Percentiles rank a stretch among this genome's conserved stretches.
These are phyloP conservation scores for Crypturellus undulatus DNA, from an alignment of 2,113 vertebrate species.

Conservation along the genomic window DNA sequence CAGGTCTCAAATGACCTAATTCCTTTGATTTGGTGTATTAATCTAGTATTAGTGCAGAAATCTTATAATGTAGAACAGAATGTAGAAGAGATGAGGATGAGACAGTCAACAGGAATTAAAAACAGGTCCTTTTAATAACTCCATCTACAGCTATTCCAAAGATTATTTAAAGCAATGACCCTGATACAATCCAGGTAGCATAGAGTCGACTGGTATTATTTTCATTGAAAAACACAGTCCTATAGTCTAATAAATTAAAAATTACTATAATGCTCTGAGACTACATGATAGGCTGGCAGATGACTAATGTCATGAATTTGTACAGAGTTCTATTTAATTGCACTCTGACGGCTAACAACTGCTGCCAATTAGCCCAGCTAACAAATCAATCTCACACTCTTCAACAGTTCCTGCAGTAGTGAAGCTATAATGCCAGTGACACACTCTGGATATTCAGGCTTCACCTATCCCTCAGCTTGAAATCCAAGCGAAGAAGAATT, in stretches of 20 bases:
- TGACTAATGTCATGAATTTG: slow-evolving; percentile 23
- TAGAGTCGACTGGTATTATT: not conserved
- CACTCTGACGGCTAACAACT: slow-evolving; percentile 5
- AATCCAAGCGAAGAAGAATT: not conserved
- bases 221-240: not conserved
- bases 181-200: not conserved
- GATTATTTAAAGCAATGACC: not conserved
- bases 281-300: not conserved
- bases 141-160: not conserved
- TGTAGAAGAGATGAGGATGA: not conserved
- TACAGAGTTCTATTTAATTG: slow-evolving; percentile 26
- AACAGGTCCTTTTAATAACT: not conserved
- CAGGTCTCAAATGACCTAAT: not conserved
- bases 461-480: not conserved
- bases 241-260: not conserved
- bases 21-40: not conserved
- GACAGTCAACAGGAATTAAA: not conserved
- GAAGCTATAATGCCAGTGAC: not conserved
- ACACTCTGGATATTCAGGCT: not conserved
- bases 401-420: not conserved
- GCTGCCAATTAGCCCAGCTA: slow-evolving; percentile 48
- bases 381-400: not conserved
- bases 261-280: not conserved
- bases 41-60: not conserved
- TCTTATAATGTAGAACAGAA: not conserved